A percentile compares a stretch with the other conserved stretches of the same genome.
These are phyloP conservation scores for Hylomyscus alleni DNA, from an alignment of 2,797 vertebrate species.

Conservation along the genomic window DNA sequence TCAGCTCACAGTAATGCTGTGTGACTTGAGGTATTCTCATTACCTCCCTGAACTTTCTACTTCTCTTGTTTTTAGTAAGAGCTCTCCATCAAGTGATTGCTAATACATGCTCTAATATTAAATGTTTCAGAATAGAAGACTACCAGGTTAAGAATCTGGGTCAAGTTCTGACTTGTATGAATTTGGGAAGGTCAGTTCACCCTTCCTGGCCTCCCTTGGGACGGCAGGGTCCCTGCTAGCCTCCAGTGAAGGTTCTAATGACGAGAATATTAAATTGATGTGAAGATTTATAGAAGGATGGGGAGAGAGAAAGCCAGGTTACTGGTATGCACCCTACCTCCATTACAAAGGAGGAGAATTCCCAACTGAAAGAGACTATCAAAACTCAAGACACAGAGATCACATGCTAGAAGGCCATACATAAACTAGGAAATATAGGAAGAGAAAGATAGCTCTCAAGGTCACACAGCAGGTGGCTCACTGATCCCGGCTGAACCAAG, in stretches of 20 bases:
- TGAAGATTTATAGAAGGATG: not conserved
- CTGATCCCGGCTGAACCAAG: not conserved
- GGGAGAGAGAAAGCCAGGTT: not conserved
- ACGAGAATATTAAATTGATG: not conserved
- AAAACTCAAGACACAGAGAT: not conserved
- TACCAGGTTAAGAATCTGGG: not conserved
- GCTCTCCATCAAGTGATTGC: not conserved
- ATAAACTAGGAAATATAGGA: not conserved
- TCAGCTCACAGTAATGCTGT: not conserved
- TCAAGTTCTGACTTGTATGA: not conserved
- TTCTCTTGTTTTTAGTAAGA: not conserved
- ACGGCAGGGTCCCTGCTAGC: accelerated
- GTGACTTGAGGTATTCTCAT: not conserved
- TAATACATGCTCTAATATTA: not conserved
- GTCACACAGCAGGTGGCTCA: not conserved
- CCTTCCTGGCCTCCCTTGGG: not conserved
- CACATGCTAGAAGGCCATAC: not conserved
- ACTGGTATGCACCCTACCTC: not conserved
- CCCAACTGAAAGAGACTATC: not conserved
- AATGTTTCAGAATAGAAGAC: not conserved
- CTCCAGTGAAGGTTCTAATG: not conserved
- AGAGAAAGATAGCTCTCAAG: not conserved
- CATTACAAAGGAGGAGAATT: not conserved
- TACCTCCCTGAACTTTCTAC: not conserved
- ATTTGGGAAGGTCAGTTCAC: not conserved